A percentile compares a stretch with the other conserved stretches of the same genome.
These are phyloP conservation scores for Dendrolimus kikuchii DNA, from an alignment of 1,140 invertebrate species.

Conservation along the genomic window DNA sequence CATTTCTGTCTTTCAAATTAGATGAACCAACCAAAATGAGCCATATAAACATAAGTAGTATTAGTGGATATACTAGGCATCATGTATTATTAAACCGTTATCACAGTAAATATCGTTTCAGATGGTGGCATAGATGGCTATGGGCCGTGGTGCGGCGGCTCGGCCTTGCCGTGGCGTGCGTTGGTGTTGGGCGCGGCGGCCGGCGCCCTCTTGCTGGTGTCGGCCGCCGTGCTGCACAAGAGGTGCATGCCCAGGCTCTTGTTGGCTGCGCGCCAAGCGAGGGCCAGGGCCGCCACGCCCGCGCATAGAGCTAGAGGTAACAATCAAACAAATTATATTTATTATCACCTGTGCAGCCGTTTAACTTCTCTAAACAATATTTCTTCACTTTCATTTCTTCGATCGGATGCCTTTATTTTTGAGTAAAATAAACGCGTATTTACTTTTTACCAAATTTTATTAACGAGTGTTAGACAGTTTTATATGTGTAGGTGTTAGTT, in stretches of 20 bases:
- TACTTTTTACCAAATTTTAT: no score
- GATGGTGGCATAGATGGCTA: slow-evolving; percentile 11
- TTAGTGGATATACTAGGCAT: no score
- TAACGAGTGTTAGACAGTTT: no score
- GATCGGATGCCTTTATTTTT: no score
- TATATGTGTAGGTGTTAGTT: no score
- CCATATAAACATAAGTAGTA: no score
- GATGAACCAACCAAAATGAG: no score
- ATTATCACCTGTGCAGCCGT: background rate
- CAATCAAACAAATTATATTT: background rate
- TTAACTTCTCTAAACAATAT: no score
- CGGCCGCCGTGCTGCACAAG: slow-evolving; percentile 31
- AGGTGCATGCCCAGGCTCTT: slow-evolving; percentile 48
- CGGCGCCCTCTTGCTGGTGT: slow-evolving; percentile 30
- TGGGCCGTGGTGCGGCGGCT: slow-evolving; percentile 24
- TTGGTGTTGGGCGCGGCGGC: slow-evolving; percentile 34
- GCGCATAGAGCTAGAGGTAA: slow-evolving; percentile 44
- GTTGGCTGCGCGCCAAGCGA: slow-evolving; percentile 41
- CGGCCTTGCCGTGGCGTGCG: slow-evolving; percentile 41
- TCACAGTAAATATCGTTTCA: slow-evolving; percentile 3
- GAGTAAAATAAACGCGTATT: no score
- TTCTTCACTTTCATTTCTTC: no score
- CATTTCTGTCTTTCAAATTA: no score
- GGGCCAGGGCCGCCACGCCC: slow-evolving; percentile 30
- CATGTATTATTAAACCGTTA: no score